phyloP scores from a whole-genome alignment of 2,797 vertebrate genomes.

The Dipus sagitta region DNA sequence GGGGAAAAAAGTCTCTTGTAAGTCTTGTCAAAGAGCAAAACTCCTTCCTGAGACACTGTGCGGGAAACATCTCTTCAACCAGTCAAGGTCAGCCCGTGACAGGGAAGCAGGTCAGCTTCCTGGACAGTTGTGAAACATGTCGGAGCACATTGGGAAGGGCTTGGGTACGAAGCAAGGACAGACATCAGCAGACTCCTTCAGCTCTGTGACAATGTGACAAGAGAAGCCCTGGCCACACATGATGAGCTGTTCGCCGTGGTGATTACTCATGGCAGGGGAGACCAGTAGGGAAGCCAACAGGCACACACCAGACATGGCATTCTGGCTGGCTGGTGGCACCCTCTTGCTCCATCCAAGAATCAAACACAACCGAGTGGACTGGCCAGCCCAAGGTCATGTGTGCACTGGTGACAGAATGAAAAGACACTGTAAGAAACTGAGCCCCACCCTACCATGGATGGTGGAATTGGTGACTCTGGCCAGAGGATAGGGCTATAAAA shows the following conservation, averaged over 20 bases:
- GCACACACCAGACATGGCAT: accelerated
- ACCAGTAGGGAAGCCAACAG: accelerated
- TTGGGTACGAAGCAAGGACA: accelerated
- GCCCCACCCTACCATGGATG: accelerated
- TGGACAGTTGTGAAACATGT: accelerated
- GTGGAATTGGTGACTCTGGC: accelerated
- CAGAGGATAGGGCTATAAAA: too few species aligned
- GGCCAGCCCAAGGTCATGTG: accelerated
- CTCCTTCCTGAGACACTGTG: background rate
- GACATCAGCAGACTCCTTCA: too few species aligned
- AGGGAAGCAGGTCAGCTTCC: background rate
- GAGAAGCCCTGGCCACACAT: background rate
- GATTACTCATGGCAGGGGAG: accelerated
- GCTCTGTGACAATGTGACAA: too few species aligned
- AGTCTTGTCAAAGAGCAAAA: background rate
- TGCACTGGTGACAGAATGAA: background rate
- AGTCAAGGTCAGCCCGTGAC: background rate
- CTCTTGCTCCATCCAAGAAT: background rate
- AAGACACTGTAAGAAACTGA: accelerated
- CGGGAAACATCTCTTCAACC: background rate
- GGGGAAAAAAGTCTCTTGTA: background rate
- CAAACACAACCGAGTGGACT: accelerated
- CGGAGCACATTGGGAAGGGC: background rate
- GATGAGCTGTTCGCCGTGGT: too few species aligned
- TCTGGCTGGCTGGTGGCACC: accelerated